phyloP scores from a whole-genome alignment of 2,113 vertebrate genomes.

The Urocitellus parryii region DNA sequence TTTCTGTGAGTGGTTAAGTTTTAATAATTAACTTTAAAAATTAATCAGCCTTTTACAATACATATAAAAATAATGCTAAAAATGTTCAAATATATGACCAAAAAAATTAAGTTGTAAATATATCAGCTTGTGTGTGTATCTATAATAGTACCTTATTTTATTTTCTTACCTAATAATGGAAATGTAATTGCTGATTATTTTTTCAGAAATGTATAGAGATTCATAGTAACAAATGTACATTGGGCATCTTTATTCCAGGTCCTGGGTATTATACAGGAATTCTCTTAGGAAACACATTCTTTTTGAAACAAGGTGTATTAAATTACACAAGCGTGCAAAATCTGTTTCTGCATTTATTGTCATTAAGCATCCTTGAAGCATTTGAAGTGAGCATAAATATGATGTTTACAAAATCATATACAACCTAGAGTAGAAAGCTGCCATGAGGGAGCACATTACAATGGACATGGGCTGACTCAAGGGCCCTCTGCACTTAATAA shows the following conservation, averaged over 20 bases:
- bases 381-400: background rate
- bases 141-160: too few relatives aligned
- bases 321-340: background rate
- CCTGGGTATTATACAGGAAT: background rate
- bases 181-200: background rate
- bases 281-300: background rate
- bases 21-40: background rate
- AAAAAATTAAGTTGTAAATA: background rate
- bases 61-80: background rate
- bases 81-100: background rate
- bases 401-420: background rate
- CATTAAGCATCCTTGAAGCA: background rate
- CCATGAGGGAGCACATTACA: background rate
- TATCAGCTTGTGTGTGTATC: too few relatives aligned
- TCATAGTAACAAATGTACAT: background rate
- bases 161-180: background rate
- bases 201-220: background rate
- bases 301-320: background rate
- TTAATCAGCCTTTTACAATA: background rate
- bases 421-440: background rate
- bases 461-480: background rate
- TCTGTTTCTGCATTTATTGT: constrained; percentile 5
- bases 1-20: background rate
- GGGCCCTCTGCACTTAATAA: background rate
- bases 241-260: background rate